Conservation (phyloP, 2,113 vertebrate genomes). For the Grallaria varia region DNA sequence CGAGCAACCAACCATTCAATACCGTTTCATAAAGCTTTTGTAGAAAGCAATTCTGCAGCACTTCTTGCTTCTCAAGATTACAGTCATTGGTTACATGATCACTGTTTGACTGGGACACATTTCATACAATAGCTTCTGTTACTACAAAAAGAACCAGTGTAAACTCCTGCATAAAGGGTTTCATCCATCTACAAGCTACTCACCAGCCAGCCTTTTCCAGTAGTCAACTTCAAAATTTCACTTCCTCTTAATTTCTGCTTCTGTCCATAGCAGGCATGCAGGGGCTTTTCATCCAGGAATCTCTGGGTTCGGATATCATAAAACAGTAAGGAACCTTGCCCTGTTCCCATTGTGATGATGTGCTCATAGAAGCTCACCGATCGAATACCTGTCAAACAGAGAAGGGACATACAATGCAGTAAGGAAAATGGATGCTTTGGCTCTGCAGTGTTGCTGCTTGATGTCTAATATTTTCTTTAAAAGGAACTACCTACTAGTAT, state of each 20-base stretch:
- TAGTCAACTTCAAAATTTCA: conserved; percentile 89
- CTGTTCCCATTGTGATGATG: conserved; percentile 95
- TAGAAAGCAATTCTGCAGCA: not conserved
- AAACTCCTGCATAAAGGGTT: not conserved
- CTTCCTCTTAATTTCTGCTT: conserved; percentile 79
- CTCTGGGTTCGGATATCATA: conserved; percentile 94
- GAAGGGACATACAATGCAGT: not conserved
- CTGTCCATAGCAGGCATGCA: conserved; percentile 69
- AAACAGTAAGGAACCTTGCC: conserved; percentile 94
- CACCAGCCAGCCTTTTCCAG: conserved; percentile 97
- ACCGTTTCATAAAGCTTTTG: not conserved
- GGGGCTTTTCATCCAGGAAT: conserved; percentile 85
- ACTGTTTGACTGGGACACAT: not conserved
- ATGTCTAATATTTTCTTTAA: not conserved
- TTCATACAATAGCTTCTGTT: not conserved
- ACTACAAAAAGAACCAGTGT: not conserved
- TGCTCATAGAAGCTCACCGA: conserved; percentile 98
- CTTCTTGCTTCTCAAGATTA: not conserved
- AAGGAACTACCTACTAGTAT: not conserved
- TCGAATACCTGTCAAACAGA: conserved; percentile 83
- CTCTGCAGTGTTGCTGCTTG: not conserved
- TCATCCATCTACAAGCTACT: conserved; percentile 20
- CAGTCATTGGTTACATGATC: not conserved
- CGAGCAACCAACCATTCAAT: not conserved
- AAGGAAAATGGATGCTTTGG: not conserved